Percentiles rank a stretch among this genome's conserved stretches.
phyloP scores from a whole-genome alignment of 2,113 vertebrate species.

The Hyla sarda region DNA sequence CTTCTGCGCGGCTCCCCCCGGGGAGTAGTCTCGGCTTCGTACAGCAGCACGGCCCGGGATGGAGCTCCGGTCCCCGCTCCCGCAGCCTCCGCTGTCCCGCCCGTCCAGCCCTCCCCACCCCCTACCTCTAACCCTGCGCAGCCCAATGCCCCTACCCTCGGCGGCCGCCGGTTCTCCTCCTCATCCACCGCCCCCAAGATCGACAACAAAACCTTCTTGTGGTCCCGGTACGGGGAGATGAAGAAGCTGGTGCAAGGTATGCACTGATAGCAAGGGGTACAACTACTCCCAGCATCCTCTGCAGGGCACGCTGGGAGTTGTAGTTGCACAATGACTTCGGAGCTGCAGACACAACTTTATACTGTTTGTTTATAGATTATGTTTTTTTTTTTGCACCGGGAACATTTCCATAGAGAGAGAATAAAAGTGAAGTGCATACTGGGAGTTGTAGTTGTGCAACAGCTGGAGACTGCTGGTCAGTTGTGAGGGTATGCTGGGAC shows the following conservation, averaged over 20 bases:
- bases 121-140: constrained; percentile 25
- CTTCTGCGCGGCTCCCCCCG: not conserved
- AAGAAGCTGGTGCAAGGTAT: constrained; percentile 82
- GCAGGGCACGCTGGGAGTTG: not conserved
- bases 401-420: not conserved
- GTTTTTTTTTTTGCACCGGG: too few relatives aligned
- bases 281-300: not conserved
- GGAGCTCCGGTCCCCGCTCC: not conserved
- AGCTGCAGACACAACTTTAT: not conserved
- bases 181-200: constrained; percentile 67
- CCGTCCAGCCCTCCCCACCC: constrained; percentile 68
- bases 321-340: not conserved
- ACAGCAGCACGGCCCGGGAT: constrained; percentile 37
- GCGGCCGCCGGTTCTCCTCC: constrained; percentile 65
- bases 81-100: constrained; percentile 61
- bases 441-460: too few relatives aligned
- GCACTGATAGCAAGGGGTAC: not conserved
- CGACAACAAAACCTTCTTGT: constrained; percentile 73
- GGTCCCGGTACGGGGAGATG: constrained; percentile 79
- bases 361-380: too few relatives aligned
- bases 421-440: not conserved
- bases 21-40: constrained; percentile 23
- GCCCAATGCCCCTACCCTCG: constrained; percentile 58
- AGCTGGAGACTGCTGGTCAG: too few relatives aligned
- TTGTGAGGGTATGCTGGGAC: too few relatives aligned